These are phyloP conservation scores for Heteromyza rotundicornis DNA, from an alignment of 2,888 invertebrate species.

Conservation along the genomic window DNA sequence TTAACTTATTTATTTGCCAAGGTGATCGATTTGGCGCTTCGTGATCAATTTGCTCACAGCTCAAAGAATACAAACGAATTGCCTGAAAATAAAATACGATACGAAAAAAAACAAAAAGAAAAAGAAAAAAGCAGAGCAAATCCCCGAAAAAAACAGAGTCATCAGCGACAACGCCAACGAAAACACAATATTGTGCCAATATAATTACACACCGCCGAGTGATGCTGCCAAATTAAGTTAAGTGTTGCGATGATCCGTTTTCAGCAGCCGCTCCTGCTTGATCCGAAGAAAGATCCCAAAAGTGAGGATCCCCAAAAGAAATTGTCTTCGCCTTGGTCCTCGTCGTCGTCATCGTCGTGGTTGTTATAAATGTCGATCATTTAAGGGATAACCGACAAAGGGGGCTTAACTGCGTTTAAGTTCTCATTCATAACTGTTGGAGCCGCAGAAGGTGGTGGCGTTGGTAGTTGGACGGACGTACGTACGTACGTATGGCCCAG, in stretches of 20 bases:
- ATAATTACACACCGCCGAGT: slow-evolving; percentile 52
- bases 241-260: slow-evolving; percentile 56
- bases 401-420: slow-evolving; percentile 26
- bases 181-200: slow-evolving; percentile 46
- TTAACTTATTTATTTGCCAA: slow-evolving; percentile 50
- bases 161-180: slow-evolving; percentile 15
- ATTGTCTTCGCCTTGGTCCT: background rate
- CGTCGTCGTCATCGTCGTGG: background rate
- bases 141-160: slow-evolving; percentile 23
- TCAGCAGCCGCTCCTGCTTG: slow-evolving; percentile 38
- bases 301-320: slow-evolving; percentile 7
- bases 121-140: slow-evolving; percentile 18
- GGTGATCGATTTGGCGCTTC: slow-evolving; percentile 64
- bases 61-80: slow-evolving; percentile 49
- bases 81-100: slow-evolving; percentile 31
- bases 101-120: slow-evolving; percentile 1
- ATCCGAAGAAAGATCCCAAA: background rate
- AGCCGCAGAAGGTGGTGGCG: slow-evolving; percentile 1
- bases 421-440: slow-evolving; percentile 40
- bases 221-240: slow-evolving; percentile 61
- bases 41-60: slow-evolving; percentile 59
- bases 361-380: slow-evolving; percentile 18
- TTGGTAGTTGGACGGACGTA: background rate
- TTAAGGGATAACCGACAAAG: slow-evolving; percentile 50
- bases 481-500: background rate